phyloP scores from a whole-genome alignment of 2,797 vertebrate genomes.

The Miichthys miiuy region DNA sequence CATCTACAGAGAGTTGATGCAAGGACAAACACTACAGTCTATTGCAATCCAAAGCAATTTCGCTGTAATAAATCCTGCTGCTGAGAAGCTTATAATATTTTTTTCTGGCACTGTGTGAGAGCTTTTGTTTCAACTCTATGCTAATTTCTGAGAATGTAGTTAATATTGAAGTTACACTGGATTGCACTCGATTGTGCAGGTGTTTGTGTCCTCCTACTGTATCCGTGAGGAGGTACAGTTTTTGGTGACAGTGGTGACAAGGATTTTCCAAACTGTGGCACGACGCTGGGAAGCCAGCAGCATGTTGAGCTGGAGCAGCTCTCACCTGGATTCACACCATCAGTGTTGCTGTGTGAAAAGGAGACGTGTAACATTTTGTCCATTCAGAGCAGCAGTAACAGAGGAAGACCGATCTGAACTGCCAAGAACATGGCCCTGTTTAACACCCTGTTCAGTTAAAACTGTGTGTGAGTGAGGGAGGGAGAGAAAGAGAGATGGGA shows the following conservation, averaged over 20 bases:
- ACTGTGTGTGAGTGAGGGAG: background rate
- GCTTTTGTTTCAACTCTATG: background rate
- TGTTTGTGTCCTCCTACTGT: background rate
- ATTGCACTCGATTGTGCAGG: background rate
- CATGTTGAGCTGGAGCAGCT: conserved; percentile 9
- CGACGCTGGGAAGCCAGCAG: background rate
- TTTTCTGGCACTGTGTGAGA: background rate
- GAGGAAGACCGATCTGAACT: conserved; percentile 11
- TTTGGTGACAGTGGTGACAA: background rate
- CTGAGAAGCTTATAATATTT: background rate
- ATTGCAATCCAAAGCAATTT: conserved; percentile 8
- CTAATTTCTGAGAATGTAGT: background rate
- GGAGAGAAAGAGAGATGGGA: background rate
- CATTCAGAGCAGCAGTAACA: background rate
- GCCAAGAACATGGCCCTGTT: conserved; percentile 10
- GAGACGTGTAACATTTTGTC: background rate
- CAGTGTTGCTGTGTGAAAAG: background rate
- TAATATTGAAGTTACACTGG: background rate
- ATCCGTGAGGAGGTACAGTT: background rate
- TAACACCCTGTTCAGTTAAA: conserved; percentile 9
- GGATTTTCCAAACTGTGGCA: background rate
- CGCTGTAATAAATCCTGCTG: conserved; percentile 15
- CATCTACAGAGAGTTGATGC: background rate
- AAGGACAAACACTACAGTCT: background rate
- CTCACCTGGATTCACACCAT: conserved; percentile 11